Evolutionary conservation across 2,797 vertebrate genomes (phyloP).

Genomic region (Lophotriccus pileatus): DNA sequence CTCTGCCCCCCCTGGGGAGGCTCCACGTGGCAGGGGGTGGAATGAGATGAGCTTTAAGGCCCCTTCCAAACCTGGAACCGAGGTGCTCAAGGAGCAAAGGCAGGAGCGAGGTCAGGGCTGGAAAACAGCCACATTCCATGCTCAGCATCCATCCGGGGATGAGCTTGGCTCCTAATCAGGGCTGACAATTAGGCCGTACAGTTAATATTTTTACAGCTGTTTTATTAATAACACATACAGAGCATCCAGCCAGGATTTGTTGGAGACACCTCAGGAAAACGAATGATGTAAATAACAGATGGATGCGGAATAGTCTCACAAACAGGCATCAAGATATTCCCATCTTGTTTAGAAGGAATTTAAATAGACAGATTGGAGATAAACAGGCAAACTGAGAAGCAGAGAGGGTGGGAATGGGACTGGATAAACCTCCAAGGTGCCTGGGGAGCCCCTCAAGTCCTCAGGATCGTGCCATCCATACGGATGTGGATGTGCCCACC

Average conservation of each 20-base stretch:
- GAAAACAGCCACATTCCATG: conserved; percentile 51
- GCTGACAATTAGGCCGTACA: conserved; percentile 76
- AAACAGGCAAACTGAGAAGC: conserved; percentile 60
- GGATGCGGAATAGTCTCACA: conserved; percentile 74
- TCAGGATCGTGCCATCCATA: accelerated
- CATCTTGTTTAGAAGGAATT: conserved; percentile 74
- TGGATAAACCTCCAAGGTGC: not conserved
- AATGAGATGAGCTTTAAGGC: not conserved
- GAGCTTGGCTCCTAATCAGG: conserved; percentile 72
- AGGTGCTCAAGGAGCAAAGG: conserved; percentile 25
- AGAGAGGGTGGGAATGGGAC: not conserved
- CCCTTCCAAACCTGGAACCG: not conserved
- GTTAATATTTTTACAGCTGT: conserved; percentile 87
- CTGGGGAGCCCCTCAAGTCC: not conserved
- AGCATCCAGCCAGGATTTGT: conserved; percentile 78
- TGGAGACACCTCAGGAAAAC: conserved; percentile 84
- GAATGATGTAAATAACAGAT: conserved; percentile 84
- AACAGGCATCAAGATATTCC: conserved; percentile 78
- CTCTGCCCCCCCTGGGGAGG: not conserved
- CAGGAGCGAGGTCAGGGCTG: conserved; percentile 64
- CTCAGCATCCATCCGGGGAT: conserved; percentile 68
- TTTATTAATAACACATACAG: conserved; percentile 80
- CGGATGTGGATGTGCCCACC: not conserved
- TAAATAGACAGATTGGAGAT: conserved; percentile 76
- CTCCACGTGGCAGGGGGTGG: not conserved